Base-by-base conservation (phyloP, 92 coral and sea anemone species). In the Phenganax subtilis region DNA sequence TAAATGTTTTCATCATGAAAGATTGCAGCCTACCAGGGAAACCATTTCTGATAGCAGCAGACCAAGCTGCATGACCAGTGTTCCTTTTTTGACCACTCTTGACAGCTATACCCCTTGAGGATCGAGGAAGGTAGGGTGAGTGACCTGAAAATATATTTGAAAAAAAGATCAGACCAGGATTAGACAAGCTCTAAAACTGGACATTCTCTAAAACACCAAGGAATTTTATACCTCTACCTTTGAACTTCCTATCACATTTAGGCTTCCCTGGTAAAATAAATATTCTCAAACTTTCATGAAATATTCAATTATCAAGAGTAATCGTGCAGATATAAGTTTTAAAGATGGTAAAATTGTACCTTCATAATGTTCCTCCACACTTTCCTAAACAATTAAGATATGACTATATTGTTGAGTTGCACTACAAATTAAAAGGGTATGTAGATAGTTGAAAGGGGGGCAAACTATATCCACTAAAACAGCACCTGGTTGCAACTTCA, bases 31-130 rank as follows among this genome's bases (percentile, higher is more conserved):
- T 30, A 76, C 81, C 83, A 62, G 83, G 47, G 63, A 14, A 65
- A 12, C 83, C 83, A 79, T 79, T 79, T 79, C 83, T 79, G 0
- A 79, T 79, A 52, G 83, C 83, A 3, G 83, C n/a, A 16, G 83
- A 79, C 83, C 83, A 79, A 9, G 83, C 83, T 15, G 63, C 83
- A 28, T 79, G 83, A 9, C 83, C 83, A 9, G 83, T 79, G 9
- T 29, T 51, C 77, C 56, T 44, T 79, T 61, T 68, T 7, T 55
- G 59, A 29, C 83, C 55, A 15, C 57, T 9, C 15, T 29, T 68
- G 0, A 15, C 27, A n/a, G 44, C 69, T 31, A 9, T 63, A 12
- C 83, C 74, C 11, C 72, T 31, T 44, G 27, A 63, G 10, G 67
- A 68, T 14, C 69, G 73, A 12, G 71, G 15, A 0, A 25, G 1